These are phyloP conservation scores for Candidula unifasciata DNA, from an alignment of 2,888 invertebrate species.

Conservation along the genomic window DNA sequence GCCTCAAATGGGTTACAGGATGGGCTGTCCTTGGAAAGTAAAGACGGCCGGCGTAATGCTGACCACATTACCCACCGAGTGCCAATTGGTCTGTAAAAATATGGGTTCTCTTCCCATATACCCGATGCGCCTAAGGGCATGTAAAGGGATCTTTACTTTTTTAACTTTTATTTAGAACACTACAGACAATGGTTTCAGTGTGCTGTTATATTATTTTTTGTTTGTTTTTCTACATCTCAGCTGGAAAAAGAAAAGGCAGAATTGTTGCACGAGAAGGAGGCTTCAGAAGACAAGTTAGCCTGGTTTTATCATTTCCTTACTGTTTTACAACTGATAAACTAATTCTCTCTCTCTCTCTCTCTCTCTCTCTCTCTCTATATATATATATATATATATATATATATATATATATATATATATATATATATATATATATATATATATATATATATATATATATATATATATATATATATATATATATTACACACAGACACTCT, in stretches of 20 bases:
- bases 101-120: too few species aligned
- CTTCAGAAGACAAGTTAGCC: slow-evolving; percentile 63
- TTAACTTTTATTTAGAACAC: too few species aligned
- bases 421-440: not conserved
- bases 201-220: too few species aligned
- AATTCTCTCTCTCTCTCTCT: not conserved
- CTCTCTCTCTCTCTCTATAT: not conserved
- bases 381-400: not conserved
- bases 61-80: too few species aligned
- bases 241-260: slow-evolving; percentile 64
- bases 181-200: not conserved
- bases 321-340: not conserved
- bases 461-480: too few species aligned
- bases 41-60: too few species aligned
- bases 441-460: not conserved
- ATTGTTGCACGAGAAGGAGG: slow-evolving; percentile 62
- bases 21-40: too few species aligned
- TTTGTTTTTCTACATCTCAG: slow-evolving; percentile 52
- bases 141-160: not conserved
- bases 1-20: too few species aligned
- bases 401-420: not conserved
- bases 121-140: too few species aligned
- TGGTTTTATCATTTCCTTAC: not conserved
- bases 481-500: too few species aligned
- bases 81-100: too few species aligned